Base-by-base conservation (phyloP, 1,140 invertebrate genomes). In the Megalopta genalis region DNA sequence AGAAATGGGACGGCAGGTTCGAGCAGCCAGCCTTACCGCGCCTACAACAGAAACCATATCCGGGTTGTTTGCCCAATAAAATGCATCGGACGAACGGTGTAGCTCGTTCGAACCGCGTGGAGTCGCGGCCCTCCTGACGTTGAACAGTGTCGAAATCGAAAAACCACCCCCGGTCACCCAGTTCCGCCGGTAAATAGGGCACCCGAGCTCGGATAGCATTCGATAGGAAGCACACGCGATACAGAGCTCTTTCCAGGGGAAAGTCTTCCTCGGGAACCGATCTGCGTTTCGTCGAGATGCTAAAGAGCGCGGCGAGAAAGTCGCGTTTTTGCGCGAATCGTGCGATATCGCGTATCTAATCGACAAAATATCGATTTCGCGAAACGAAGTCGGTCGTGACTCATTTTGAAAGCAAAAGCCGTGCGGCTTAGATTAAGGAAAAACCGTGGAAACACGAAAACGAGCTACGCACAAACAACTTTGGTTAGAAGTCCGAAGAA, bases 81-180 rank as follows among this genome's bases (percentile, higher is more conserved):
- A 77, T 71, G 68, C 46, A 54, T 54, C 68, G 23, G n/a, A n/a
- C 63, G 27, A 46, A 42, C 25, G 9, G 46, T 18, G n/a, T 32
- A 1, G 59, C 54, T 71, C 18, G 46, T 0, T 72, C 63, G 1
- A 64, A 78, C 59, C 71, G 46, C 68, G 1, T 60, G 1, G 23
- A 71, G 64, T 72, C 42, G 46, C 63, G 49, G 39, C 60, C 76
- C 54, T 71, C 57, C 74, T 77, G 32, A 8, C 46, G 23, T 27
- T 16, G 2, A 25, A 62, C 18, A 18, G 10, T 27, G 42, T 42
- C 27, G 75, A 25, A 62, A 63, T 64, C 18, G 46, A n/a, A 18
- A 37, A 16, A 52, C 10, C 21, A 16, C 25, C 60, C 2, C 32
- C 32, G 32, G 46, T 60, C 25, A 23, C 39, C 52, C 10, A 42